These are phyloP conservation scores for Turritopsis rubra DNA, from an alignment of 30 jellyfish, hydroid and myxozoan genomes.

Conservation along the genomic window DNA sequence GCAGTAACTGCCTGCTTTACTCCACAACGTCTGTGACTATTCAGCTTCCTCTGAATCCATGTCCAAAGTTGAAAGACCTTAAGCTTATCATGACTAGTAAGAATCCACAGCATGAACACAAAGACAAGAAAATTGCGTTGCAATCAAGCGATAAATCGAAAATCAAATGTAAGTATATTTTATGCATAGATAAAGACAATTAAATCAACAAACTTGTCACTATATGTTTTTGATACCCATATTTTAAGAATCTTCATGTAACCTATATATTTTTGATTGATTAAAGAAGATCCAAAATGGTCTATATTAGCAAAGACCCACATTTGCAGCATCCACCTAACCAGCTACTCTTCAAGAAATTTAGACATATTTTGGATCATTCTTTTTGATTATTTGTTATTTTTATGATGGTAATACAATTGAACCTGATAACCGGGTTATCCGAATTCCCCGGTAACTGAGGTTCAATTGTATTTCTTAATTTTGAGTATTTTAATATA, in stretches of 20 bases:
- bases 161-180: not conserved
- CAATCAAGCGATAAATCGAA: not conserved
- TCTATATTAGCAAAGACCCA: too few relatives aligned
- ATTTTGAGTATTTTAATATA: too few relatives aligned
- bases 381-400: too few relatives aligned
- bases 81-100: not conserved
- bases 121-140: not conserved
- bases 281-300: not conserved
- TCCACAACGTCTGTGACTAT: not conserved
- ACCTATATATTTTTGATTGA: not conserved
- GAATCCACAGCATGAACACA: not conserved
- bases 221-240: not conserved
- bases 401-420: too few relatives aligned
- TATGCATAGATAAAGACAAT: not conserved
- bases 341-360: too few relatives aligned
- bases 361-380: too few relatives aligned
- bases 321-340: too few relatives aligned
- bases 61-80: not conserved
- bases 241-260: not conserved
- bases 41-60: not conserved
- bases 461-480: too few relatives aligned
- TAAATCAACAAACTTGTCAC: not conserved
- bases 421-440: too few relatives aligned
- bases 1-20: conserved; percentile 21
- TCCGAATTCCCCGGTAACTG: too few relatives aligned